phyloP scores from a whole-genome alignment of 2,797 vertebrate genomes.

The Vultur gryphus region DNA sequence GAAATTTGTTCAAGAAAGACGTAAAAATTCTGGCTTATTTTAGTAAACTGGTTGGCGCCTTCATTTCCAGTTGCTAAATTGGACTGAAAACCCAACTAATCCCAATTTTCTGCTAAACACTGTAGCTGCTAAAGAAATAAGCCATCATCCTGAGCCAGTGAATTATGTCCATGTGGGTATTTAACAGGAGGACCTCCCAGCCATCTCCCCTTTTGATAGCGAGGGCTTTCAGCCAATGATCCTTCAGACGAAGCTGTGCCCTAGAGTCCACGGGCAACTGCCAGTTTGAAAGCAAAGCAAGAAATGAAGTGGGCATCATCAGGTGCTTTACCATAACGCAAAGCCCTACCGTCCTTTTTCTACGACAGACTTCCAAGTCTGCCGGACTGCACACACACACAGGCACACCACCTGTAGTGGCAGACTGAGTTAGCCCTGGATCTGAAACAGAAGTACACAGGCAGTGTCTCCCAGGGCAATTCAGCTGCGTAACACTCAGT shows the following conservation, averaged over 20 bases:
- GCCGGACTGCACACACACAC: fast-evolving
- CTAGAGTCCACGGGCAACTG: background rate
- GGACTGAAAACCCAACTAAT: background rate
- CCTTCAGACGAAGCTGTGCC: background rate
- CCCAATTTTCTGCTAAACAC: background rate
- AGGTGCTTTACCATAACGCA: fast-evolving
- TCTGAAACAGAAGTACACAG: background rate
- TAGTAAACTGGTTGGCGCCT: background rate
- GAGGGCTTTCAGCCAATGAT: background rate
- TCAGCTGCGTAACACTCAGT: background rate
- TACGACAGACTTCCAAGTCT: background rate
- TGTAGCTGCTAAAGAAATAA: background rate
- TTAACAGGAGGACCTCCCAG: background rate
- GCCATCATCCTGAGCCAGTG: background rate
- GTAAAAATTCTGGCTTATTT: background rate
- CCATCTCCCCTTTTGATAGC: background rate
- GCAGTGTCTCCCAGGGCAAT: background rate
- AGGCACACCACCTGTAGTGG: background rate
- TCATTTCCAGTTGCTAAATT: background rate
- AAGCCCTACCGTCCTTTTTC: background rate
- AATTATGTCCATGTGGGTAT: background rate
- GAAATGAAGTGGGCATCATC: background rate
- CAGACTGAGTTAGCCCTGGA: background rate
- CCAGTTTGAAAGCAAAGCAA: background rate
- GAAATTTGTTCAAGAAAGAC: background rate